Base-by-base conservation (phyloP, 2,797 vertebrate genomes). In the Phoebastria nigripes region DNA sequence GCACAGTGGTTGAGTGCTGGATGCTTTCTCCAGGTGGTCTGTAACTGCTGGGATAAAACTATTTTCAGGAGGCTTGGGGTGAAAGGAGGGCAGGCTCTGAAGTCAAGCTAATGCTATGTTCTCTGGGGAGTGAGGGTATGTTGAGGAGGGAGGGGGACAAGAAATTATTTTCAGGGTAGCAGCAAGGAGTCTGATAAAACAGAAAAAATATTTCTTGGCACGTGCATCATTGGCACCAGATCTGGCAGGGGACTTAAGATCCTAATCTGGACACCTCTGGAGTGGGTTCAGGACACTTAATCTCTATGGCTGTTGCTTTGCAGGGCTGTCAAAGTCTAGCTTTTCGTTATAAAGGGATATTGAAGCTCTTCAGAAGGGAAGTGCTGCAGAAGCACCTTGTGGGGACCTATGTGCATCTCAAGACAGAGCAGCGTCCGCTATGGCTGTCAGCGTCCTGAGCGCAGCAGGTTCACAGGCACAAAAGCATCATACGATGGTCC, bases 331-430 rank as follows among this genome's bases (percentile, higher is more conserved):
- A 71, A 3, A 51, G 8, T 46, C 49, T 61, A n/a, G 8, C 10
- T 33, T 26, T 21, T 62, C 9, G 12, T 73, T 59, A 4, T 4
- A 51, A 77, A 78, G 9, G 54, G 24, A 3, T 61, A n/a, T 4
- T 37, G 47, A 59, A 67, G 63, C 17, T 15, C 44, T 69, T 63
- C 25, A 66, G 69, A 63, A 74, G 6, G 20, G 15, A 77, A 5
- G 1, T 72, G 49, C 73, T 55, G 42, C 51, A 47, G 65, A 59
- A 83, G 5, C 21, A 46, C 10, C 22, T 54, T n/a, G 12, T 49
- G 54, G 5, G 12, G n/a, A 71, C 7, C 8, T 11, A 1, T 0
- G 3, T 41, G 35, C 3, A 0, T 15, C 42, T 62, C 11, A 4
- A 35, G 31, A 16, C 61, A 73, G 29, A 42, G n/a, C 39, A 51